phyloP scores from a whole-genome alignment of 35 echinoderm and acorn worm species.

The Holothuria glaberrima region DNA sequence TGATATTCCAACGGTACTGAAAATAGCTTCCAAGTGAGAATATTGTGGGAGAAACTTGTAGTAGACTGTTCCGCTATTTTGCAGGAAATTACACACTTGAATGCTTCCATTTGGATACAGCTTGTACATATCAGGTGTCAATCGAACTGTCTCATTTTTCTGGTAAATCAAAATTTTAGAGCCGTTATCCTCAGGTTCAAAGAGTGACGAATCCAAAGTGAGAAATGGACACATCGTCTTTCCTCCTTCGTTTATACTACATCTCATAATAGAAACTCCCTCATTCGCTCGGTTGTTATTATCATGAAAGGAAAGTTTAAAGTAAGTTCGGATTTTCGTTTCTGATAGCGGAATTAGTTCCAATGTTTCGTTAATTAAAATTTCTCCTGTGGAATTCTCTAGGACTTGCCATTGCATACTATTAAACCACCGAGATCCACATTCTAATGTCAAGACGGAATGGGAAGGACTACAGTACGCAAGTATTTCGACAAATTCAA shows the following conservation, averaged over 20 bases:
- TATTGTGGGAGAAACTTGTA: not conserved
- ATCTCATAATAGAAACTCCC: not conserved
- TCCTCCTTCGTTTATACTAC: not conserved
- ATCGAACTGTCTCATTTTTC: not conserved
- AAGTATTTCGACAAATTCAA: not conserved
- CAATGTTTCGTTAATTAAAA: not conserved
- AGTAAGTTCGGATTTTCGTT: not conserved
- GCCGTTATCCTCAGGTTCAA: not conserved
- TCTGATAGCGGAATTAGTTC: not conserved
- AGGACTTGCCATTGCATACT: not conserved
- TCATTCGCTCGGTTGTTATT: no score
- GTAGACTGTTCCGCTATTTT: not conserved
- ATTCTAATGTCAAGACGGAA: not conserved
- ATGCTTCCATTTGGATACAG: not conserved
- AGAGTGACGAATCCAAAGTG: not conserved
- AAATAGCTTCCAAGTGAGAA: not conserved
- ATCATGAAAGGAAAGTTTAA: not conserved
- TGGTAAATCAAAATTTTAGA: not conserved
- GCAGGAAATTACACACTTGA: not conserved
- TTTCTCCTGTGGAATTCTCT: not conserved
- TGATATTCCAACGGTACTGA: slow-evolving; percentile 19
- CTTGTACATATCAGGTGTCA: slow-evolving; percentile 1
- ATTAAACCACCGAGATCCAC: slow-evolving; percentile 3
- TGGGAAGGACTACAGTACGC: not conserved
- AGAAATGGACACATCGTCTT: not conserved